A percentile compares a stretch with the other conserved stretches of the same genome.
These are phyloP conservation scores for Tringa solitaria DNA, from an alignment of 2,113 vertebrate species.

Conservation along the genomic window DNA sequence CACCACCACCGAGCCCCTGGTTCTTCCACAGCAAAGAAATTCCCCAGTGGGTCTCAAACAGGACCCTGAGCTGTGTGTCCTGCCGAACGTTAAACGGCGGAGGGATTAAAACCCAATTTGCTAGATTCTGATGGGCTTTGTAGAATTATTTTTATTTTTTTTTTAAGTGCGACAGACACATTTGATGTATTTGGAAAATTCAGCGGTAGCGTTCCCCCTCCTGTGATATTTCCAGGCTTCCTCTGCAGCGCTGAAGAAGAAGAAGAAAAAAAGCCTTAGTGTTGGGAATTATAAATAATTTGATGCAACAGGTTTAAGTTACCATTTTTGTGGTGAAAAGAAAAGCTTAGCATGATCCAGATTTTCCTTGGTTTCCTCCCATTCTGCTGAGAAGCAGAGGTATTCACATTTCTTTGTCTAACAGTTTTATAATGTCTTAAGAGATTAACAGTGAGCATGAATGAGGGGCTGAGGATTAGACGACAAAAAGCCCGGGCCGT, in stretches of 20 bases:
- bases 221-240: constrained; percentile 38
- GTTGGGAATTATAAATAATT: constrained; percentile 80
- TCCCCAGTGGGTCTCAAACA: background rate
- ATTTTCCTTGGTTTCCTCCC: constrained; percentile 87
- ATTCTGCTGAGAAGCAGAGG: constrained; percentile 84
- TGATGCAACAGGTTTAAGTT: constrained; percentile 84
- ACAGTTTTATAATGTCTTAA: constrained; percentile 87
- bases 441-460: constrained; percentile 90
- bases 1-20: fast-evolving
- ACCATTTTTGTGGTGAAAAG: constrained; percentile 82
- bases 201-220: constrained; percentile 11
- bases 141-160: background rate
- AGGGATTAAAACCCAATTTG: background rate
- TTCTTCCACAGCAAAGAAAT: background rate
- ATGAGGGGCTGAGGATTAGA: constrained; percentile 84
- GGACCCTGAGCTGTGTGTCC: background rate
- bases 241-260: constrained; percentile 26
- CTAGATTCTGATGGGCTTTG: background rate
- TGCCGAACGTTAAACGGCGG: background rate
- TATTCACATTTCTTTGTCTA: constrained; percentile 87
- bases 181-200: constrained; percentile 50
- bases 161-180: background rate
- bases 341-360: constrained; percentile 84
- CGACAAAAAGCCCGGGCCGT: constrained; percentile 77
- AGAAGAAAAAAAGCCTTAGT: background rate